Evolutionary conservation across 1,140 invertebrate species (phyloP).

Genomic region (Hycleus cichorii): DNA sequence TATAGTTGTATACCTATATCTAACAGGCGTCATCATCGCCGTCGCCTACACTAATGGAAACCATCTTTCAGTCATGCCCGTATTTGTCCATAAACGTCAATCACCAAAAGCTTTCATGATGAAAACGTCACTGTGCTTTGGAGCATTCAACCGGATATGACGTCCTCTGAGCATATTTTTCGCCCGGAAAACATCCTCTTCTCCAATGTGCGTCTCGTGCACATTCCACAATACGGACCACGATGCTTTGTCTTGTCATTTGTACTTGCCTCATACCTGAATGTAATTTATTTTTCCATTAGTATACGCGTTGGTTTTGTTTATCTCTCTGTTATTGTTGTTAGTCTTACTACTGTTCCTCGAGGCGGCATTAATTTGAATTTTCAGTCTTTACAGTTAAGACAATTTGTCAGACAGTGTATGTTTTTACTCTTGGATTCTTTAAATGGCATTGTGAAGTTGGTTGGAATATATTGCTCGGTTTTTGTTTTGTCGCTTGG

Average conservation of each 20-base stretch:
- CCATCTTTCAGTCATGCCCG: neutral
- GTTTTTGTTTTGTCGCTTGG: slow-evolving; percentile 6
- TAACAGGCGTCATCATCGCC: neutral
- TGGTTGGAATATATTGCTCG: slow-evolving; percentile 13
- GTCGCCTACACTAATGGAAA: slow-evolving; percentile 5
- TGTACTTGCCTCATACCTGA: slow-evolving; percentile 3
- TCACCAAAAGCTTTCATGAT: slow-evolving; percentile 3
- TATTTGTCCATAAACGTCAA: slow-evolving; percentile 15
- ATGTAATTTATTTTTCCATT: slow-evolving; percentile 17
- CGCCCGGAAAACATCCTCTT: neutral
- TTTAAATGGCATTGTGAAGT: slow-evolving; percentile 17
- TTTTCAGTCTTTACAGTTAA: slow-evolving; percentile 17
- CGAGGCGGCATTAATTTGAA: slow-evolving; percentile 10
- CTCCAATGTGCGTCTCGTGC: neutral
- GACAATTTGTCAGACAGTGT: slow-evolving; percentile 16
- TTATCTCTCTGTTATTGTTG: slow-evolving; percentile 8
- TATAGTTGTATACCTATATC: neutral
- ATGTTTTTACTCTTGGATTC: slow-evolving; percentile 13
- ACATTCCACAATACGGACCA: neutral
- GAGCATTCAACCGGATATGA: slow-evolving; percentile 1
- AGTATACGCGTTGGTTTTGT: slow-evolving; percentile 11
- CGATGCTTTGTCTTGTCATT: slow-evolving; percentile 14
- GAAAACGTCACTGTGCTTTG: slow-evolving; percentile 4
- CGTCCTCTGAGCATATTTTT: neutral
- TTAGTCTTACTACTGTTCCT: neutral